Base-by-base conservation (phyloP, 2,797 vertebrate genomes). In the Danio choprae region DNA sequence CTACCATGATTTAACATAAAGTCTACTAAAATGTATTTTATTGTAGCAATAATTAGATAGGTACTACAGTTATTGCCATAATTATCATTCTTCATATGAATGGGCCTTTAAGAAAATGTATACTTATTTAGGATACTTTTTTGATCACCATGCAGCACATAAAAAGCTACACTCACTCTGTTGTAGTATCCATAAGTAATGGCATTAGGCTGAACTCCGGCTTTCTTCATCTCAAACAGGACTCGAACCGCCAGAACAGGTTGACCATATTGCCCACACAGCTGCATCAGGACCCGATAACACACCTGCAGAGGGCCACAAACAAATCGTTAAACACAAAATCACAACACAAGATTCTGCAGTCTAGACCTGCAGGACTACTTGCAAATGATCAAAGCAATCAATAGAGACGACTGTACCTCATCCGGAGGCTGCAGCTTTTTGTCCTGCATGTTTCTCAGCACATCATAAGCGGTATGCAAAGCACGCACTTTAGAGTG, bases 161-260 rank as follows among this genome's bases (percentile, higher is more conserved):
- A 46, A 40, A 3, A 4, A 20, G 50, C 8, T 67, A 16, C 12
- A 50, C 88, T 1, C 83, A 98, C 98, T 94, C 97, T 98, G 89
- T 99, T 99, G 88, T 99, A 99, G 87, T 99, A 99, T 41, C 98
- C 98, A 0, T 99, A 99, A 20, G 98, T 99, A 88, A 99, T 99
- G 69, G 98, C 98, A 77, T 99, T 99, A 63, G 98, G 98, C 85
- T 98, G 96, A 56, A 99, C 91, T 36, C 98, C 98, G 15, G 96
- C 96, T 88, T 99, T 99, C 90, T 97, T 97, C 97, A 99, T 99
- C 87, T 99, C 98, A 77, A 98, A 99, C 68, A 99, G 92, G 68
- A 99, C 97, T 79, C 94, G 93, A 10, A 99, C 97, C 0, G 98
- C 98, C 81, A 99, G 92, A 65, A 99, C 98, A 0, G 98, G 98